A percentile compares a stretch with the other conserved stretches of the same genome.
Evolutionary conservation across 2,888 invertebrate species (phyloP).

Genomic region (Torymus tubicola): DNA sequence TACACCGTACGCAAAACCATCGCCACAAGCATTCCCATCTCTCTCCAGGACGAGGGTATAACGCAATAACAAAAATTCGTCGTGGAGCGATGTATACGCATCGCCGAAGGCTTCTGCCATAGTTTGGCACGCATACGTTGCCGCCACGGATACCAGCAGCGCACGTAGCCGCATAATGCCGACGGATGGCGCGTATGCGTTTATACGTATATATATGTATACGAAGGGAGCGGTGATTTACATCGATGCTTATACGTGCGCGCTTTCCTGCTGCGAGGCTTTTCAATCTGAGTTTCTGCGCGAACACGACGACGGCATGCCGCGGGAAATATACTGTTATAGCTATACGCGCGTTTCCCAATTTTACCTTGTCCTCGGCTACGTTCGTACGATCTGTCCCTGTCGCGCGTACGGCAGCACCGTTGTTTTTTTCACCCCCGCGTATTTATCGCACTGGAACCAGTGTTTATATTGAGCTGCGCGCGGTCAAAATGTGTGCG

Average conservation of each 20-base stretch:
- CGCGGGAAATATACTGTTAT: constrained; percentile 38
- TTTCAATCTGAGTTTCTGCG: constrained; percentile 36
- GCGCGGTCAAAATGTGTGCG: not conserved
- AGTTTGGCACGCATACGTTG: constrained; percentile 15
- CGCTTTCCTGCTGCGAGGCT: not conserved
- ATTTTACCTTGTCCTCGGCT: not conserved
- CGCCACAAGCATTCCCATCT: too few relatives aligned
- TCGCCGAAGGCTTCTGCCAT: not conserved
- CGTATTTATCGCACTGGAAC: constrained; percentile 24
- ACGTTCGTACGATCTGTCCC: not conserved
- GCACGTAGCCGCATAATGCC: constrained; percentile 19
- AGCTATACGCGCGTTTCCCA: not conserved
- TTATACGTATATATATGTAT: too few relatives aligned
- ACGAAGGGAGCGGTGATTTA: constrained; percentile 23
- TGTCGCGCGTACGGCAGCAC: not conserved
- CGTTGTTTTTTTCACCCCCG: not conserved
- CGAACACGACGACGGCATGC: constrained; percentile 11
- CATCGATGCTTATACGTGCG: constrained; percentile 2
- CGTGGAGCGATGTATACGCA: too few relatives aligned
- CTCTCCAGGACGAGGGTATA: too few relatives aligned
- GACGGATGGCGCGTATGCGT: not conserved
- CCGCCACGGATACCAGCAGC: constrained; percentile 2
- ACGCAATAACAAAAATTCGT: too few relatives aligned
- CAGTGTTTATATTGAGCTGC: constrained; percentile 12
- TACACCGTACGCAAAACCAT: too few relatives aligned